These are phyloP conservation scores for Sinocyclocheilus grahami DNA, from an alignment of 2,113 vertebrate genomes.

Conservation along the genomic window DNA sequence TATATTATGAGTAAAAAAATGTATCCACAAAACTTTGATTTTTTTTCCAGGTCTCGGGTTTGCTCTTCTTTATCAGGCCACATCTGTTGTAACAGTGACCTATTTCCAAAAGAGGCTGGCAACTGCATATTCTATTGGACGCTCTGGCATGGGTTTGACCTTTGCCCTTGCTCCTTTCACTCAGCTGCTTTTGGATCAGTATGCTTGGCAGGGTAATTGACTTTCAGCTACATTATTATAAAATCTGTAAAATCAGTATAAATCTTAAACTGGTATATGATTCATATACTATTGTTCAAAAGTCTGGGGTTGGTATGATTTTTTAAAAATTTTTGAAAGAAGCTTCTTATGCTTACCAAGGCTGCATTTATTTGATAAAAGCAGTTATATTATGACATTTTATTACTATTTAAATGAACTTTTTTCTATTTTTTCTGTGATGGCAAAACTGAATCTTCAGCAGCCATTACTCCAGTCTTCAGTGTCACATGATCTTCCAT, in stretches of 20 bases:
- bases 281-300: neutral
- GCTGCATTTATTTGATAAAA: neutral
- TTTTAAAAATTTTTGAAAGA: neutral
- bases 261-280: neutral
- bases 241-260: neutral
- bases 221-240: neutral
- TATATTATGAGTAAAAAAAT: neutral
- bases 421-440: neutral
- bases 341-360: neutral
- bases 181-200: slow-evolving; percentile 83
- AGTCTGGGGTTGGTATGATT: no score
- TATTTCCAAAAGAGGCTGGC: slow-evolving; percentile 84
- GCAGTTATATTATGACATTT: neutral
- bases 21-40: neutral
- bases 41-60: slow-evolving; percentile 82
- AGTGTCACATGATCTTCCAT: neutral
- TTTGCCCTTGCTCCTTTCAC: slow-evolving; percentile 89
- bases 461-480: neutral
- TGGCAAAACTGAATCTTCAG: neutral
- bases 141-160: slow-evolving; percentile 90
- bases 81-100: slow-evolving; percentile 80
- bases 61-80: slow-evolving; percentile 84
- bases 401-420: neutral
- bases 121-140: slow-evolving; percentile 82
- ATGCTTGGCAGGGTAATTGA: slow-evolving; percentile 87